Base-by-base conservation (phyloP, 2,113 vertebrate genomes). In the Jaculus jaculus region DNA sequence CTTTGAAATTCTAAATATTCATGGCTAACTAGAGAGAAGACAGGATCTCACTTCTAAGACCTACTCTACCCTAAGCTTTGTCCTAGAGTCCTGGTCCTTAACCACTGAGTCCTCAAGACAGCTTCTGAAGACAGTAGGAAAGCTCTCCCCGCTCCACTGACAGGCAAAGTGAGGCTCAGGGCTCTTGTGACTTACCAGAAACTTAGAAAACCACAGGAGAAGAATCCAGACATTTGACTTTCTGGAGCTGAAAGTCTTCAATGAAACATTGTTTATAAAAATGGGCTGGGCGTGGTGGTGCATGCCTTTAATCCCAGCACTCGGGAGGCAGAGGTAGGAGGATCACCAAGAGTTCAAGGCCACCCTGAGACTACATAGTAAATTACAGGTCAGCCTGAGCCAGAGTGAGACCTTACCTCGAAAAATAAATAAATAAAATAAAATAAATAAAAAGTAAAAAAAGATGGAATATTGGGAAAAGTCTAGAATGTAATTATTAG, bases 21-120 rank as follows among this genome's bases (percentile, higher is more conserved):
- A 11, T 16, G 5, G 21, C 34, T 74, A 73, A 61, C 15, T 75
- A 24, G 18, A 15, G 58, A 84, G 51, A 66, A 30, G 37, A 32
- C 18, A 79, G 84, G 30, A 23, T 32, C 58, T 93, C 12, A 54
- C 2, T 54, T 89, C 26, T 69, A 32, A 37, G 72, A 84, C 47
- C 37, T 12, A 51, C 51, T 24, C 0, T 2, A 2, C 12, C 2
- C 17, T 17, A 63, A 30, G 30, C 5, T 11, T 21, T 17, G 11
- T 20, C n/a, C 34, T 66, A 30, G n/a, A 23, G 18, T 18, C 24
- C 28, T 68, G 21, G 4, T 68, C 21, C 21, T 26, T 37, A 37
- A n/a, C 42, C 2, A 51, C 37, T 26, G 60, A 47, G 42, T 47
- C 42, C 42, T 47, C 42, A 47, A 47, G 42, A 47, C 42, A 82